Conservation (phyloP, 2,113 vertebrate species). For the Mesocricetus auratus region DNA sequence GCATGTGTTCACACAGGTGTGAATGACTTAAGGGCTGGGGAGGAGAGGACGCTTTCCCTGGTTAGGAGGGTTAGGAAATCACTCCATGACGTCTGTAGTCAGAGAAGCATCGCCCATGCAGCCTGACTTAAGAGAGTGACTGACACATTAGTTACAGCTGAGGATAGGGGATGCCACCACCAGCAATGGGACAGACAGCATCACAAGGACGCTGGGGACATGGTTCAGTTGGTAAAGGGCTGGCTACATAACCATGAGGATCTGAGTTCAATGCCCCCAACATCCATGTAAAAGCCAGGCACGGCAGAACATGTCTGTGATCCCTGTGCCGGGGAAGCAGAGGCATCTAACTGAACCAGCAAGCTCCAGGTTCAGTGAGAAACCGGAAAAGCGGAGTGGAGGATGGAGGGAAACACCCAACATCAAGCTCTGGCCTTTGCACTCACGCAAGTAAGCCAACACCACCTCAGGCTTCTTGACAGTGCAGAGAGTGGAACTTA, state of each 20-base stretch:
- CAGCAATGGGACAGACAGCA: neutral
- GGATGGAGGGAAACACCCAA: neutral
- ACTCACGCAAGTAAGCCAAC: neutral
- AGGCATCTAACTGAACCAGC: neutral
- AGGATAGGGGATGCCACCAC: neutral
- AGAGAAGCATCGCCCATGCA: neutral
- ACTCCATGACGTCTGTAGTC: neutral
- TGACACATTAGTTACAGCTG: no score
- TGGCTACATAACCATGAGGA: neutral
- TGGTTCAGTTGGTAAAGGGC: neutral
- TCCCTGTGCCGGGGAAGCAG: neutral
- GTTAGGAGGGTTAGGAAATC: neutral
- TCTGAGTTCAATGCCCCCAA: neutral
- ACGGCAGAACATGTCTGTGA: rapidly evolving
- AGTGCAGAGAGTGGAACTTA: neutral
- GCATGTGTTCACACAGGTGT: rapidly evolving
- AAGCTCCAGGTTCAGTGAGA: neutral
- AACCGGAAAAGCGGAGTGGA: neutral
- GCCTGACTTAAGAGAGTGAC: neutral
- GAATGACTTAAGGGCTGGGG: neutral
- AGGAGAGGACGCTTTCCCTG: neutral
- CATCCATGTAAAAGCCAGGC: neutral
- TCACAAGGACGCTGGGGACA: neutral
- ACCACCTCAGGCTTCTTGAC: neutral
- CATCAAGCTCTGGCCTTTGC: neutral